Conservation (phyloP, 2,113 vertebrate species). For the Mormoops blainvillei region DNA sequence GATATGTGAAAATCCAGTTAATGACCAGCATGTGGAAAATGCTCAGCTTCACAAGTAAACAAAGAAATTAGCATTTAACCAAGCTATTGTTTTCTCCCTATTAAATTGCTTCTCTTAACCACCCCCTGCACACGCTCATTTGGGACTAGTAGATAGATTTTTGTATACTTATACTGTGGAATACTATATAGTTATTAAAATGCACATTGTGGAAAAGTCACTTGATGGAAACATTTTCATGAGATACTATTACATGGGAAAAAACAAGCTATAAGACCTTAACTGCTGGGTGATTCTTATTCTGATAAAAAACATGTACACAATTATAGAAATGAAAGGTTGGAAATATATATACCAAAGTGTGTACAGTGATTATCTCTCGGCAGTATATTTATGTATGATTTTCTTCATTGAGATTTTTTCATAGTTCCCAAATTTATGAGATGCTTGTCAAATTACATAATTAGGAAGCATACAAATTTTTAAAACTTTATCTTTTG, state of each 20-base stretch:
- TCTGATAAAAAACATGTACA: not conserved
- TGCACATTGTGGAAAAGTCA: not conserved
- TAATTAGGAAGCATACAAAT: not conserved
- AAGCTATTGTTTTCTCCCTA: not conserved
- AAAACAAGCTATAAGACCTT: not conserved
- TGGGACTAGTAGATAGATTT: not conserved
- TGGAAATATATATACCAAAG: not conserved
- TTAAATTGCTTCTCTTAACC: not conserved
- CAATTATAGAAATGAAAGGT: not conserved
- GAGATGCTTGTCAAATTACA: not conserved
- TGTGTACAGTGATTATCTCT: not conserved
- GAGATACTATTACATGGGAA: not conserved
- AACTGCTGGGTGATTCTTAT: not conserved
- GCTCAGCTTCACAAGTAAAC: not conserved
- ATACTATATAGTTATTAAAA: not conserved
- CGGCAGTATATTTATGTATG: not conserved
- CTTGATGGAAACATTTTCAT: not conserved
- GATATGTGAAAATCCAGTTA: not conserved
- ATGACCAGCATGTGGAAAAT: not conserved
- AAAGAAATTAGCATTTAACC: not conserved
- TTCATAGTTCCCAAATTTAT: not conserved
- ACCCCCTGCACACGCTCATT: rapidly evolving
- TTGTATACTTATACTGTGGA: too few relatives aligned
- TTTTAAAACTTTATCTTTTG: not conserved
- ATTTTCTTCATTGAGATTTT: not conserved